Base-by-base conservation (phyloP, 92 coral and sea anemone genomes). In the Epizoanthus illoricatus region DNA sequence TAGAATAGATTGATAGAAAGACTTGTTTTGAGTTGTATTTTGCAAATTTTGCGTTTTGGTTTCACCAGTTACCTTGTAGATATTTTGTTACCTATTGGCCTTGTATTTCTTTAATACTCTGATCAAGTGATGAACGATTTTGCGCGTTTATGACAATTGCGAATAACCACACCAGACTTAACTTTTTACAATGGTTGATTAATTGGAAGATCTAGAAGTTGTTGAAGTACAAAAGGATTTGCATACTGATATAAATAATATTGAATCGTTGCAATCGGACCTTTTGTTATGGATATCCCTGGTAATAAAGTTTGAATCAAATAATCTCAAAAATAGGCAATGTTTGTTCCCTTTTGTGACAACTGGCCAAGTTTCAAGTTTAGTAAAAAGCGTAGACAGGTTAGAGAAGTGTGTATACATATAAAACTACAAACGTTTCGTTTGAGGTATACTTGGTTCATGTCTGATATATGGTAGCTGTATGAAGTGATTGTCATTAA, bases 191-290 rank as follows among this genome's bases (percentile, higher is more conserved):
- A 24, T 24, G 18, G 4, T 65, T 36, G 36, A 39, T 9, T 23
- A 23, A 65, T 65, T 65, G 40, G 5, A 63, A 33, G 42, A n/a
- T 39, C 2, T 7, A 36, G 39, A 33, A 67, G 72, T 67, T 17
- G 21, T 12, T 67, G 18, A n/a, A 68, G n/a, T 16, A 68, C 41
- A 68, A 68, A 11, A 68, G 73, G 73, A 67, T 68, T 68, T 68
- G 19, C 49, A 39, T 68, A 2, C 15, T 52, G 56, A 52, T 52
- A 52, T 52, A 52, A 28, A 52, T 52, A 52, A 68, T 36, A 68
- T 36, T 39, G 42, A 39, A 39, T 68, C n/a, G 43, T 68, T 39
- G 73, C 11, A 24, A n/a, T 66, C 1, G 33, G 4, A 66, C 40
- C 69, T 20, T 15, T 7, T 65, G 16, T 23, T 2, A 23, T 20